phyloP scores from a whole-genome alignment of 2,888 invertebrate genomes.

The Brachyptera risi region DNA sequence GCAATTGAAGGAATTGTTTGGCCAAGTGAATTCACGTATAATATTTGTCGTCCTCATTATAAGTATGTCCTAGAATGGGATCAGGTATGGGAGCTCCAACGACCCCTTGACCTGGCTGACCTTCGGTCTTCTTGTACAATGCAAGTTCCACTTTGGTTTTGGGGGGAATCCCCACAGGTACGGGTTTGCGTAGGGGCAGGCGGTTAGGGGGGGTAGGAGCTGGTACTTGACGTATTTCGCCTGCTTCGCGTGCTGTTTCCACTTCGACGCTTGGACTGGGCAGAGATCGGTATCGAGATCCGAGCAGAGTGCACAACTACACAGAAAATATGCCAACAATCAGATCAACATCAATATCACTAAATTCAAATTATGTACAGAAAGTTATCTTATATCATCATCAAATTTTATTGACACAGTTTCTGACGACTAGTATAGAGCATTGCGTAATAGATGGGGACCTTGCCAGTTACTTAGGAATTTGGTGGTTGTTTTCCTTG shows the following conservation, averaged over 20 bases:
- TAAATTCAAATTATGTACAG: neutral
- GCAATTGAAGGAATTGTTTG: too few relatives aligned
- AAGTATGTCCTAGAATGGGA: too few relatives aligned
- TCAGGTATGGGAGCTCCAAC: neutral
- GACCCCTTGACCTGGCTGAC: neutral
- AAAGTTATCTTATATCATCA: neutral
- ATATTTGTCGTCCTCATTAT: too few relatives aligned
- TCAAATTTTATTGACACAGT: too few relatives aligned
- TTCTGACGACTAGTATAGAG: neutral
- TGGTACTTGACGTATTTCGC: conserved; percentile 43
- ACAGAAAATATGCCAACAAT: conserved; percentile 18
- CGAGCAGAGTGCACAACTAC: conserved; percentile 36
- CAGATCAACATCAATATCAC: neutral
- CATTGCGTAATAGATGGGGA: neutral
- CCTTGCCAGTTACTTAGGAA: too few relatives aligned
- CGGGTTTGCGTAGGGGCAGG: neutral
- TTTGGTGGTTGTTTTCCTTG: too few relatives aligned
- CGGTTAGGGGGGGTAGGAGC: neutral
- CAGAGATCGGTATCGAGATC: conserved; percentile 21
- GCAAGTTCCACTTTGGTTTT: neutral
- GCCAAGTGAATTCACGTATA: too few relatives aligned
- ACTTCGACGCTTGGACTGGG: conserved; percentile 48
- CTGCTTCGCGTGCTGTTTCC: conserved; percentile 52
- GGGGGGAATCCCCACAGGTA: neutral
- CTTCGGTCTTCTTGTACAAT: neutral